These are phyloP conservation scores for Diachasma alloeum DNA, from an alignment of 1,140 invertebrate genomes.

Conservation along the genomic window DNA sequence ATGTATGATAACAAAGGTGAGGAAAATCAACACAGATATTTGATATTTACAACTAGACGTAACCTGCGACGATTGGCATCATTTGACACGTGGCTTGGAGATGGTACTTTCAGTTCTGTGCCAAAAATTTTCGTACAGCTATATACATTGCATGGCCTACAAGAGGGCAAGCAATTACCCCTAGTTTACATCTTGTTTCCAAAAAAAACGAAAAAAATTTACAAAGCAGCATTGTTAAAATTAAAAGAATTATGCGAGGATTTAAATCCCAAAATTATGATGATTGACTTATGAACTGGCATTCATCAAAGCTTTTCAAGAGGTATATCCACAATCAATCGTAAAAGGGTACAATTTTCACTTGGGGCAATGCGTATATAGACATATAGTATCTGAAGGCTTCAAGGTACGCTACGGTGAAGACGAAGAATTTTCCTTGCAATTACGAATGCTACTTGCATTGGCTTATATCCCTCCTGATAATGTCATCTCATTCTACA, in stretches of 20 bases:
- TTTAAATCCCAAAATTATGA: constrained; percentile 23
- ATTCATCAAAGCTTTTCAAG: not conserved
- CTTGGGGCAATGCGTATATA: constrained; percentile 15
- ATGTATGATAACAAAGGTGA: not conserved
- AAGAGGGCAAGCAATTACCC: constrained; percentile 17
- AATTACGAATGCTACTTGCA: not conserved
- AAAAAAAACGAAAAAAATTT: no score
- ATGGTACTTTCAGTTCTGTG: constrained; percentile 19
- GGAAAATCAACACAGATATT: no score
- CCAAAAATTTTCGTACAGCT: constrained; percentile 24
- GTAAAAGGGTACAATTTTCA: constrained; percentile 33
- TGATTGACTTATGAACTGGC: constrained; percentile 25
- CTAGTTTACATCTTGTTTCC: constrained; percentile 25
- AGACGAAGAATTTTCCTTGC: not conserved
- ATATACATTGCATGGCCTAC: constrained; percentile 30
- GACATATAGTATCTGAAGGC: not conserved
- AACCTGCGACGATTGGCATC: not conserved
- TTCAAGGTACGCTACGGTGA: not conserved
- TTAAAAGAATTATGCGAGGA: constrained; percentile 3
- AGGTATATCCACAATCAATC: not conserved
- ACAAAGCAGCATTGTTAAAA: constrained; percentile 10
- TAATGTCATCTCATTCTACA: not conserved
- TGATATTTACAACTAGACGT: not conserved
- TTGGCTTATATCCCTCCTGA: not conserved
- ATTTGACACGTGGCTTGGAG: constrained; percentile 13